These are phyloP conservation scores for Cotesia glomerata DNA, from an alignment of 1,140 invertebrate species.

Conservation along the genomic window DNA sequence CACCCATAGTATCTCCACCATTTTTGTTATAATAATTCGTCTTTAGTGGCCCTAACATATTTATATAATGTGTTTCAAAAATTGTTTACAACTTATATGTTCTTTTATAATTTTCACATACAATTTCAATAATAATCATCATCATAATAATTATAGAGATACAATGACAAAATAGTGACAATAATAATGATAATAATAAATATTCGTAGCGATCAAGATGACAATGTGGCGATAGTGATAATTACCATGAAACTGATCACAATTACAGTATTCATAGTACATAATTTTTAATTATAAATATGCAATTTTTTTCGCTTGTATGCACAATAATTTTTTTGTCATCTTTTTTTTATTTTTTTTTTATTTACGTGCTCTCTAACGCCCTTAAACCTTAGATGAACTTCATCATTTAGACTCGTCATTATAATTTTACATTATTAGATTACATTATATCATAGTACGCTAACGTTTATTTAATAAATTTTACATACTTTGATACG, in stretches of 20 bases:
- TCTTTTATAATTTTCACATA: constrained; percentile 40
- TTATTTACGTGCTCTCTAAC: constrained; percentile 58
- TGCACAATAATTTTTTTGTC: constrained; percentile 60
- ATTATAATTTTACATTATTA: constrained; percentile 66
- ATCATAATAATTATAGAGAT: constrained; percentile 44
- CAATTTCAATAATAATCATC: constrained; percentile 45
- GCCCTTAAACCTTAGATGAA: constrained; percentile 61
- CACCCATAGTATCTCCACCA: constrained; percentile 37
- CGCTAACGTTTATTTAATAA: constrained; percentile 65
- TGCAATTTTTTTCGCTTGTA: constrained; percentile 58
- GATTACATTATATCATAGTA: constrained; percentile 65
- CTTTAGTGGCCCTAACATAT: constrained; percentile 45
- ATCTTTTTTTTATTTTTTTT: constrained; percentile 36
- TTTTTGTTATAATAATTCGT: constrained; percentile 22
- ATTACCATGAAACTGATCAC: constrained; percentile 51
- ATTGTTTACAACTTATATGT: constrained; percentile 61
- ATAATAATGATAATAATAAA: constrained; percentile 44
- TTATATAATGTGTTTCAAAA: constrained; percentile 54
- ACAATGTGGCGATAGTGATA: constrained; percentile 46
- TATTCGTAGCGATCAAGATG: constrained; percentile 46
- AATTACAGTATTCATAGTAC: constrained; percentile 51
- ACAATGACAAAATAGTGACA: constrained; percentile 48
- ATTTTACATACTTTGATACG: constrained; percentile 66
- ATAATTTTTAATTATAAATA: constrained; percentile 58
- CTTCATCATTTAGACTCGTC: constrained; percentile 65